Conservation (phyloP, 2,888 invertebrate species). For the Gisinianus flammeolus region DNA sequence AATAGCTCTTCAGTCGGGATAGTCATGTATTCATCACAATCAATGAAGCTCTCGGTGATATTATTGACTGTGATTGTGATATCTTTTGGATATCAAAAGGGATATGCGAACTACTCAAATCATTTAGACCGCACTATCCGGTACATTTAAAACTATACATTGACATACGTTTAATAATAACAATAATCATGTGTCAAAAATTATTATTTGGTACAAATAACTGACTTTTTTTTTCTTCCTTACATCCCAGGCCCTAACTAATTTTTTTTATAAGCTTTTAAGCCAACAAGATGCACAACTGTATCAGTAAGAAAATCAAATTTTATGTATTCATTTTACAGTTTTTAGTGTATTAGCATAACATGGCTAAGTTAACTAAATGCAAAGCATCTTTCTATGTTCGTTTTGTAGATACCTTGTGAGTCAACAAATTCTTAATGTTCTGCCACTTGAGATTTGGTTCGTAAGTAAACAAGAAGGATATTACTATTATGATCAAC, state of each 20-base stretch:
- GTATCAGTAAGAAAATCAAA: conserved; percentile 65
- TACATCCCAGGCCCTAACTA: conserved; percentile 73
- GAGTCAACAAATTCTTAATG: conserved; percentile 70
- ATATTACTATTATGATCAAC: neutral
- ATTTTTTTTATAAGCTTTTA: conserved; percentile 71
- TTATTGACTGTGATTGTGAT: conserved; percentile 77
- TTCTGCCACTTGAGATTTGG: conserved; percentile 77
- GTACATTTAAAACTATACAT: no score
- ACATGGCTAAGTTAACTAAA: conserved; percentile 67
- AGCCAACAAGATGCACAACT: conserved; percentile 79
- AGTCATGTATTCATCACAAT: conserved; percentile 70
- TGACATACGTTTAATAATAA: no score
- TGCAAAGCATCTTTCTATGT: conserved; percentile 71
- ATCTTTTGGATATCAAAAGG: conserved; percentile 83
- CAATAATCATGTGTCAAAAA: no score
- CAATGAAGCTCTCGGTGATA: conserved; percentile 72
- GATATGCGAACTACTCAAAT: conserved; percentile 73
- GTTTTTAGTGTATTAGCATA: neutral
- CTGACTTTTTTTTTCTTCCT: no score
- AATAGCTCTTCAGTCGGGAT: conserved; percentile 62
- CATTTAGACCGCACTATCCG: conserved; percentile 70
- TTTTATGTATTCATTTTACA: neutral
- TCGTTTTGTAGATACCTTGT: conserved; percentile 70
- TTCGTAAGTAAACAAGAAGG: conserved; percentile 73
- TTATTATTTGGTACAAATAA: no score